Base-by-base conservation (phyloP, 1,140 invertebrate species). In the Scaptomyza montana region DNA sequence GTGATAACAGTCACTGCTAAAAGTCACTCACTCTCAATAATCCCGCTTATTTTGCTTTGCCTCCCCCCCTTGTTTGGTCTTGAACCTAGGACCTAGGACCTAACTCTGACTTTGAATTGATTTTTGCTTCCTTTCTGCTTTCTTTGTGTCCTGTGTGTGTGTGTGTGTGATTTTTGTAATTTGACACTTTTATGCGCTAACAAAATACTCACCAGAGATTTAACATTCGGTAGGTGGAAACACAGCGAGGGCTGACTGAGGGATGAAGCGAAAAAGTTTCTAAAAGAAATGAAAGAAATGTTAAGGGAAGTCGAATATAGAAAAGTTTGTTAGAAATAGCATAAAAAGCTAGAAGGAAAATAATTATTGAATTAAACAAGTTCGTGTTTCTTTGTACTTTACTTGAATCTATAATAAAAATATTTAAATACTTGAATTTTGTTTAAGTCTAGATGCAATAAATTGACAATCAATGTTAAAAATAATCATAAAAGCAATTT, bases 121-220 rank as follows among this genome's bases (percentile, higher is more conserved):
- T 43, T 43, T 43, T 51, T n/a, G 9, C 28, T 13, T 33, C 30
- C 33, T 25, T 43, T 39, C 41, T 25, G 12, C 25, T 7, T 25
- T 9, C 46, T 43, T n/a, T 54, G 36, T 33, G 47, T 68, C 73
- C 8, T 9, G 7, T 36, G 5, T 8, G 30, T 7, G 30, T 7
- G 30, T 33, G 30, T 33, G 70, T 78, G 82, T 86, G 81, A 86
- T 86, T 80, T 64, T 55, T 69, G 81, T 87, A 87, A 87, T 71
- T 89, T 89, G 82, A 87, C 78, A 87, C 84, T 89, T 89, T 87
- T 60, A 64, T 75, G 67, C 59, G 60, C 53, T 63, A 74, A 74
- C 72, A 74, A 74, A 70, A 74, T 67, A 64, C 63, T 73, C 50
- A 56, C 16, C 36, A 13, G 45, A 61, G 70, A 67, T 43, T 54